Percentiles rank a stretch among this genome's conserved stretches.
These are phyloP conservation scores for Pseudoatta argentina DNA, from an alignment of 1,140 invertebrate genomes.

Conservation along the genomic window DNA sequence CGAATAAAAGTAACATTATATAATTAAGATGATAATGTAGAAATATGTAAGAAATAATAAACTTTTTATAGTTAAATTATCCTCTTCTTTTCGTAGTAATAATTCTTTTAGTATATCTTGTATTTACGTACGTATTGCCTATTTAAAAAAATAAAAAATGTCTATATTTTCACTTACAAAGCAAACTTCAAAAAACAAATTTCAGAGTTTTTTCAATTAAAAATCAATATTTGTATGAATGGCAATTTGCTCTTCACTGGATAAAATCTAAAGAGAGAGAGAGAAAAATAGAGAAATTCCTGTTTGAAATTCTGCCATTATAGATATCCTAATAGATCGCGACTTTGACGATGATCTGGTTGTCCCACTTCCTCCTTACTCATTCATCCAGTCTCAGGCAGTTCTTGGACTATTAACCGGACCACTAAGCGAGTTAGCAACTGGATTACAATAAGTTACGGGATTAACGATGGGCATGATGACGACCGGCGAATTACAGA, in stretches of 20 bases:
- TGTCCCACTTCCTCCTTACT: slow-evolving; percentile 77
- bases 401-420: slow-evolving; percentile 66
- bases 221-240: background rate
- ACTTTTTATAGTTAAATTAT: background rate
- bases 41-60: background rate
- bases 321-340: slow-evolving; percentile 61
- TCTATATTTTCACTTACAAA: background rate
- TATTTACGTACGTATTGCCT: background rate
- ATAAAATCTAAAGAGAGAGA: background rate
- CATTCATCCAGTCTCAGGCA: slow-evolving; percentile 68
- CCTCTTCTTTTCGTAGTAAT: background rate
- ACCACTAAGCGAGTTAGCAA: background rate
- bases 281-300: background rate
- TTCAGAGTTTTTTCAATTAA: background rate
- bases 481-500: slow-evolving; percentile 36
- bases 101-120: background rate
- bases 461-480: slow-evolving; percentile 55
- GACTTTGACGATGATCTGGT: slow-evolving; percentile 59
- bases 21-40: background rate
- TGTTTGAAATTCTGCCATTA: background rate
- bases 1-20: background rate
- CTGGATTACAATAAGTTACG: slow-evolving; percentile 47
- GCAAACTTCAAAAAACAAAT: background rate
- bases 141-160: background rate
- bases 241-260: background rate